phyloP scores from a whole-genome alignment of 2,113 vertebrate genomes.

The Hyaena hyaena region DNA sequence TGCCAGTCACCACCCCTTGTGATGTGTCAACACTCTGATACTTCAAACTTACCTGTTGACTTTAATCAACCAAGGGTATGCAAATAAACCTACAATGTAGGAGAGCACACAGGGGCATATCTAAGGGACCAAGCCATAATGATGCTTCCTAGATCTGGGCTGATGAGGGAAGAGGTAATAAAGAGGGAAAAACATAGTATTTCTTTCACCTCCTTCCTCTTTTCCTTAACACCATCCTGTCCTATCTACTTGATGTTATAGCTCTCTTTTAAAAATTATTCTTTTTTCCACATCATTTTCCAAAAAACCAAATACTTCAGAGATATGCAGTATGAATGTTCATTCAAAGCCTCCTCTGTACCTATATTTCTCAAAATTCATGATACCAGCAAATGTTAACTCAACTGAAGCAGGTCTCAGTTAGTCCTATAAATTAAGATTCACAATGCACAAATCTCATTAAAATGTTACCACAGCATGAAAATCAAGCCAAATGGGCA shows the following conservation, averaged over 20 bases:
- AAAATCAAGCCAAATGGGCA: conserved; percentile 14
- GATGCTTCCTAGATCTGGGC: neutral
- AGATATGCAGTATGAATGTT: neutral
- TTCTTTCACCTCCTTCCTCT: neutral
- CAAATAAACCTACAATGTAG: neutral
- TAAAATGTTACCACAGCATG: neutral
- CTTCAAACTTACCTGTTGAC: neutral
- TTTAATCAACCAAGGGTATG: neutral
- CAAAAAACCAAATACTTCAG: neutral
- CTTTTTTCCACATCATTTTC: neutral
- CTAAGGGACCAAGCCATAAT: neutral
- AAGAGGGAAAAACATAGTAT: neutral
- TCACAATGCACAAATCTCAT: conserved; percentile 20
- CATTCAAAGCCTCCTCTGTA: neutral
- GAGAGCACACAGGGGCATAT: too few relatives aligned
- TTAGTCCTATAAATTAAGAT: conserved; percentile 21
- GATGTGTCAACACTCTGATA: neutral
- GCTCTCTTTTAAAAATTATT: neutral
- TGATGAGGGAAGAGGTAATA: neutral
- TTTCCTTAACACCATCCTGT: neutral
- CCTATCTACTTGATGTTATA: neutral
- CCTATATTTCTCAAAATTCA: neutral
- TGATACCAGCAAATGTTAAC: neutral
- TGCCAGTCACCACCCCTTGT: rapidly evolving
- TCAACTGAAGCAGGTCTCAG: neutral